Percentiles rank a stretch among this genome's conserved stretches.
Evolutionary conservation across 2,113 vertebrate genomes (phyloP).

Genomic region (Oryzias curvinotus): DNA sequence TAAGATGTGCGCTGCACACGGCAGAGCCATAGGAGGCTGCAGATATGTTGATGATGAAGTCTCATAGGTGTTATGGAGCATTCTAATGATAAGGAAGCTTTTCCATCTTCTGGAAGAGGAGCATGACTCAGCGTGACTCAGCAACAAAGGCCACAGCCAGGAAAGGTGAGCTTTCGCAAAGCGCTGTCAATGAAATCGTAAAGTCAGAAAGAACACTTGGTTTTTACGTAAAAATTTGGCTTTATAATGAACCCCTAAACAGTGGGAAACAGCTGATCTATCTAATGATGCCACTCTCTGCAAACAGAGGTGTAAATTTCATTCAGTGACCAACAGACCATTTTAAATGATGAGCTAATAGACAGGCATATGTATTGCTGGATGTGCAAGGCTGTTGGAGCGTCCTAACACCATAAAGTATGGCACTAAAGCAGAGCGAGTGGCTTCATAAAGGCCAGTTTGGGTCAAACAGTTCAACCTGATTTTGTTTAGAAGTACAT

Average conservation of each 20-base stretch:
- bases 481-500: slow-evolving; percentile 40
- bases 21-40: slow-evolving; percentile 18
- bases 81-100: slow-evolving; percentile 52
- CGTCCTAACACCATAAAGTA: slow-evolving; percentile 39
- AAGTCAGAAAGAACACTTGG: slow-evolving; percentile 35
- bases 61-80: slow-evolving; percentile 44
- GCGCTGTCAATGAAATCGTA: slow-evolving; percentile 14
- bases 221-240: slow-evolving; percentile 36
- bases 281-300: slow-evolving; percentile 53
- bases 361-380: not conserved
- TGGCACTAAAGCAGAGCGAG: slow-evolving; percentile 48
- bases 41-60: slow-evolving; percentile 61
- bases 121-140: slow-evolving; percentile 30
- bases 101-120: slow-evolving; percentile 44
- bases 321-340: slow-evolving; percentile 36
- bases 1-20: slow-evolving; percentile 33
- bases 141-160: slow-evolving; percentile 39
- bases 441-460: slow-evolving; percentile 45
- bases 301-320: slow-evolving; percentile 62
- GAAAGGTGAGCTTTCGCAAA: slow-evolving; percentile 31
- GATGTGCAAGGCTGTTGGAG: slow-evolving; percentile 1
- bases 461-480: slow-evolving; percentile 42
- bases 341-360: slow-evolving; percentile 1
- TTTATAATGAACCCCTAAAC: slow-evolving; percentile 51
- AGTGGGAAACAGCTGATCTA: slow-evolving; percentile 49